Evolutionary conservation across 2,113 vertebrate genomes (phyloP), one percentile per base, ranked within the genome.

Genomic region (Grammomys surdaster): DNA sequence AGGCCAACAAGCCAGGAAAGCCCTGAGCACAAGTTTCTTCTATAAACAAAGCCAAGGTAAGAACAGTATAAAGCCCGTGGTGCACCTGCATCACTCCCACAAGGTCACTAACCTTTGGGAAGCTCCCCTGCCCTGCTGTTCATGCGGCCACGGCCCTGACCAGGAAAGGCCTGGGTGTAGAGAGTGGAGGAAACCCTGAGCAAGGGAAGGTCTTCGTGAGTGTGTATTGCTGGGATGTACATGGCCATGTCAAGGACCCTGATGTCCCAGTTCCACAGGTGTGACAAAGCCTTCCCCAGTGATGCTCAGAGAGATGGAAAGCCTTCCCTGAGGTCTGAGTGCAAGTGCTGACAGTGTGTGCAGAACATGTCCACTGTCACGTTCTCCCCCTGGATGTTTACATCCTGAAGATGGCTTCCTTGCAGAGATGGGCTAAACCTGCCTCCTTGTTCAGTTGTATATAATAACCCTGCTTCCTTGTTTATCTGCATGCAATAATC

Each of bases 61-160:
- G 58, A 33, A 58, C 24, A 91, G 14, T 40, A 22, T 22, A 5
- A 22, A 33, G 60, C 40, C 22, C 0, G 0, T 12, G 54, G 14
- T 13, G 8, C 0, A 4, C 33, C 54, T 13, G 31, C 0, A 12
- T 28, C 77, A 31, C 67, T n/a, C 22, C 58, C n/a, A 58, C 54
- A n/a, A 31, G 60, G 58, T 40, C 43, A 20, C 0, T 1, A 40
- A 77, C 95, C 81, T 95, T 75, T 51, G 84, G 36, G 75, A 95
- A 87, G 69, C 85, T 78, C 80, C 72, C 20, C 28, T 13, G 65
- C 28, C 12, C 65, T 33, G 95, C 6, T 7, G 72, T 40, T 63
- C 80, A 92, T 69, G 58, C 69, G 86, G 95, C 94, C 96, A 93
- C 33, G 16, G 0, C n/a, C 85, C 28, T 0, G 14, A 75, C 58